Evolutionary conservation across 2,113 vertebrate species (phyloP).

Genomic region (Proteles cristata): DNA sequence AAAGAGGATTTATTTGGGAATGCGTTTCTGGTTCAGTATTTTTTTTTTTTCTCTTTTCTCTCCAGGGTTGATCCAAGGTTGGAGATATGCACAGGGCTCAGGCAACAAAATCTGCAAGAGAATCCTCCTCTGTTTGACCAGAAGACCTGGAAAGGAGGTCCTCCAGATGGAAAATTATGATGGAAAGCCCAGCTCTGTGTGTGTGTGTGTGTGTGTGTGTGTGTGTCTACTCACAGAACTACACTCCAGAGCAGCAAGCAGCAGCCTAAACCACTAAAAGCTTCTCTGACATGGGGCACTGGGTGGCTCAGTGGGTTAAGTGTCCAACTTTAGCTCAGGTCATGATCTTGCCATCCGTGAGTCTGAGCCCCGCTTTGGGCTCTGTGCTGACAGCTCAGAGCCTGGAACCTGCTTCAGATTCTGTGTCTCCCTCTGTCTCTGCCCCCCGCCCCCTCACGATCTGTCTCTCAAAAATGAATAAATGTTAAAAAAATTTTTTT

Average conservation of each 20-base stretch:
- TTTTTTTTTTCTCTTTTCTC: neutral
- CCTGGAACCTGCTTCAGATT: no score
- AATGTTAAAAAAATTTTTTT: no score
- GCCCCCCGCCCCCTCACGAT: no score
- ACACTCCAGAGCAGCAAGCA: neutral
- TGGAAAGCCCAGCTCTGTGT: no score
- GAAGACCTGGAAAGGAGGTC: neutral
- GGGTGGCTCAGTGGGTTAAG: no score
- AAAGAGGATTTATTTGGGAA: neutral
- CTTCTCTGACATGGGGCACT: neutral
- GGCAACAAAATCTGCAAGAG: neutral
- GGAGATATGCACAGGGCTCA: neutral
- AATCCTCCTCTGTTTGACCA: neutral
- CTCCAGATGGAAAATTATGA: neutral
- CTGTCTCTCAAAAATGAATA: no score
- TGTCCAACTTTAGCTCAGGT: no score
- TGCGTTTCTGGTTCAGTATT: neutral
- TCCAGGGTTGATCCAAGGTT: neutral
- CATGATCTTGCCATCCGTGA: no score
- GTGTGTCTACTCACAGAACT: neutral
- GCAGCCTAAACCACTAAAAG: neutral
- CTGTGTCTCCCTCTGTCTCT: no score
- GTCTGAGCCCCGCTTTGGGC: no score
- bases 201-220: no score
- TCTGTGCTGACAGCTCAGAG: no score